Evolutionary conservation across 2,797 vertebrate species (phyloP).

Genomic region (Propithecus perrieri): DNA sequence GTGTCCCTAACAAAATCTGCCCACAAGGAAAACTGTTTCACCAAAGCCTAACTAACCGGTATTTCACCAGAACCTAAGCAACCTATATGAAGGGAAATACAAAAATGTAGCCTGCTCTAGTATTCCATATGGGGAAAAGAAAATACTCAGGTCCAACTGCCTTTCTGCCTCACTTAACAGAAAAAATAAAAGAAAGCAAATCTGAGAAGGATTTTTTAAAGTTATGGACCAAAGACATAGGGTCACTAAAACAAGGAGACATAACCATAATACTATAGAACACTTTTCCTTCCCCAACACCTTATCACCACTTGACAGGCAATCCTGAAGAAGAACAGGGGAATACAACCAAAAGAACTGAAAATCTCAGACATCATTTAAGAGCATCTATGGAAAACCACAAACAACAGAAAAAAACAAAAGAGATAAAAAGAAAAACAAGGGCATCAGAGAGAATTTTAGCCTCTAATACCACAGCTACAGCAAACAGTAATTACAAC

Average conservation of each 20-base stretch:
- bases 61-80: neutral
- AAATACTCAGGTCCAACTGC: neutral
- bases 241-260: neutral
- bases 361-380: neutral
- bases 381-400: neutral
- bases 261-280: neutral
- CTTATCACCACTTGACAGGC: neutral
- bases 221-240: neutral
- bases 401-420: neutral
- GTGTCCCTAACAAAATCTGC: neutral
- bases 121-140: neutral
- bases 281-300: neutral
- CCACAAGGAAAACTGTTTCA: neutral
- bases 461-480: neutral
- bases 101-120: neutral
- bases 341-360: neutral
- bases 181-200: constrained; percentile 1
- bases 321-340: neutral
- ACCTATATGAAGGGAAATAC: neutral
- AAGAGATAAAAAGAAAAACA: neutral
- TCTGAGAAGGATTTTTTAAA: neutral
- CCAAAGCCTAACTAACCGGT: neutral
- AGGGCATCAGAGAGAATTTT: neutral
- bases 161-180: neutral
- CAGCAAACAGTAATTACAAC: neutral